Base-by-base conservation (phyloP, 2,113 vertebrate genomes). In the Coptodon rendalli region DNA sequence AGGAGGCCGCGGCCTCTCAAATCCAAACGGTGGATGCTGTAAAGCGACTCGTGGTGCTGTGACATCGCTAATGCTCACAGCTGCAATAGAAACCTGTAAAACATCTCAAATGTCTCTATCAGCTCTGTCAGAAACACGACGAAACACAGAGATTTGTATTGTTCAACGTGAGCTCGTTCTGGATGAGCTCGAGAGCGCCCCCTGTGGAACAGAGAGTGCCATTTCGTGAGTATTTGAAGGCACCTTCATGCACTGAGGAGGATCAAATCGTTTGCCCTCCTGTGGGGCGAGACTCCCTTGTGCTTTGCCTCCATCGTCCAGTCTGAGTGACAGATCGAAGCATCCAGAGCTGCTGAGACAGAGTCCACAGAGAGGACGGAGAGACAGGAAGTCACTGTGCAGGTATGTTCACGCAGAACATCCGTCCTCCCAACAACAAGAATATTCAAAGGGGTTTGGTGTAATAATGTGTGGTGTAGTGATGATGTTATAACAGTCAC, bases 161-260 rank as follows among this genome's bases (percentile, higher is more conserved):
- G 61, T 36, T 38, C 61, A 12, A 0, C 2, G 9, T 0, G 3
- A 36, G 31, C 31, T 66, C 2, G 0, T 38, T 68, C 61, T 22
- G 63, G 11, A 22, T n/a, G 11, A 68, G 2, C 63, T 68, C 34
- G 0, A 40, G 63, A 13, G 34, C 10, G 34, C 63, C 34, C 19
- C 63, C 34, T 34, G 27, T 61, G 14, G 8, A 17, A 34, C 7
- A 31, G 2, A 9, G 13, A 61, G 27, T 61, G 57, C 27, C 2
- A 31, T 17, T 17, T 31, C 3, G 14, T 3, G 57, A 31, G 57
- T 17, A 31, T 61, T 31, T 31, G 16, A 16, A 31, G 57, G 16
- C 57, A 10, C 29, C 29, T 40, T 22, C 34, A 22, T 5, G 63
- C 9, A 22, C n/a, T 40, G 17, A 68, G 11, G 31, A 36, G 17